These are phyloP conservation scores for Hydriomena furcata DNA, from an alignment of 2,888 invertebrate genomes.

Conservation along the genomic window DNA sequence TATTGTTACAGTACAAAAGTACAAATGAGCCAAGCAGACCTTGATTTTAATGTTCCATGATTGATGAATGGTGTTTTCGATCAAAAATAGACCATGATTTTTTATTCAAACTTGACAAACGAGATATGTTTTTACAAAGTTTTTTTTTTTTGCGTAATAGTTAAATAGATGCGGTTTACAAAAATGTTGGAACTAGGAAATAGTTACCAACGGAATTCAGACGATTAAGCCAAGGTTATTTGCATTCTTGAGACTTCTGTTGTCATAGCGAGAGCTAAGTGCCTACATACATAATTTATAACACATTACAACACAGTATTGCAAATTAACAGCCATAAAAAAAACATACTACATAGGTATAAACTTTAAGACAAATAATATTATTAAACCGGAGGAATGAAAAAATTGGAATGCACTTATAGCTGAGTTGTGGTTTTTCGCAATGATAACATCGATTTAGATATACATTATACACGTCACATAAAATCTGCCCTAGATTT, in stretches of 20 bases:
- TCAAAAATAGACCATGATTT: too few species aligned
- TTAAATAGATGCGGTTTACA: conserved; percentile 18
- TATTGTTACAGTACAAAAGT: conserved; percentile 33
- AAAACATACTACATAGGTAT: too few species aligned
- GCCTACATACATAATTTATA: not conserved
- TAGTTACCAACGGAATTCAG: conserved; percentile 22
- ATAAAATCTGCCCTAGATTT: conserved; percentile 45
- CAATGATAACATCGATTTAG: conserved; percentile 21
- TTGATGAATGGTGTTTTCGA: not conserved
- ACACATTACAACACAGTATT: too few species aligned
- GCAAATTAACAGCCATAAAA: too few species aligned
- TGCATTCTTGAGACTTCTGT: conserved; percentile 15
- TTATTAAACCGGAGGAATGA: too few species aligned
- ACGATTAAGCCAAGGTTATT: conserved; percentile 28
- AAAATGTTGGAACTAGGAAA: conserved; percentile 24
- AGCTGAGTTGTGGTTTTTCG: too few species aligned
- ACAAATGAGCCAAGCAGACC: conserved; percentile 22
- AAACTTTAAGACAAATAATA: too few species aligned
- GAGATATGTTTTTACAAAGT: not conserved
- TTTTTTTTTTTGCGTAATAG: conserved; percentile 12
- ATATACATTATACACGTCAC: conserved; percentile 28
- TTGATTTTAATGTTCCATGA: conserved; percentile 22
- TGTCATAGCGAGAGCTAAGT: conserved; percentile 17
- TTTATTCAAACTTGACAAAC: too few species aligned
- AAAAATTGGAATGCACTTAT: too few species aligned